A percentile compares a stretch with the other conserved stretches of the same genome.
Evolutionary conservation across 1,140 invertebrate genomes (phyloP).

Genomic region (Hesperophylax magnus): DNA sequence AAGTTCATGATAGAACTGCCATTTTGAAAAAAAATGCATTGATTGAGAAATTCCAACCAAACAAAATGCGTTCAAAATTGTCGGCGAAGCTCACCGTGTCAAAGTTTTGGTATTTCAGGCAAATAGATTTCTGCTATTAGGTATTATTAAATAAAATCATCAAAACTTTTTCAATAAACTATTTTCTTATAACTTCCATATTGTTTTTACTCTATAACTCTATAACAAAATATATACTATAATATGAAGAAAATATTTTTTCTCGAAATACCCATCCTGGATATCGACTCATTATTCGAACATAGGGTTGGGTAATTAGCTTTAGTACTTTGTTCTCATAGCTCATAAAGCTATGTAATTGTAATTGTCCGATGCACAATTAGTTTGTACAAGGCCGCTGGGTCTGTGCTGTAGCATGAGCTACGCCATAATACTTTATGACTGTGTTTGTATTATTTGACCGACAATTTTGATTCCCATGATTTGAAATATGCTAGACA

Average conservation of each 20-base stretch:
- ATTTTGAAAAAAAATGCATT: too few relatives aligned
- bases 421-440: slow-evolving; percentile 25
- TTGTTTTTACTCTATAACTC: too few relatives aligned
- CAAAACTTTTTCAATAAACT: too few relatives aligned
- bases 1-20: too few relatives aligned
- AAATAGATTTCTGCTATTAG: too few relatives aligned
- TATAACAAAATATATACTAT: too few relatives aligned
- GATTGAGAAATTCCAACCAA: too few relatives aligned
- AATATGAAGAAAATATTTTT: not conserved
- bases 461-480: slow-evolving; percentile 39
- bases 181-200: too few relatives aligned
- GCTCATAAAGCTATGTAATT: not conserved
- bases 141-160: too few relatives aligned
- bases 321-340: slow-evolving; percentile 36
- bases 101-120: too few relatives aligned
- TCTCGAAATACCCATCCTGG: not conserved
- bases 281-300: slow-evolving; percentile 29
- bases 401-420: not conserved
- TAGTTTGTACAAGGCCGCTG: slow-evolving; percentile 43
- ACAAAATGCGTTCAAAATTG: too few relatives aligned
- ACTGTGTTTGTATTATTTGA: slow-evolving; percentile 26
- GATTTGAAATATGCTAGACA: slow-evolving; percentile 31
- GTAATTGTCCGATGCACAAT: slow-evolving; percentile 40
- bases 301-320: slow-evolving; percentile 38
- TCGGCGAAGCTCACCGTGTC: too few relatives aligned